A percentile compares a stretch with the other conserved stretches of the same genome.
Evolutionary conservation across 2,888 invertebrate genomes (phyloP).

Genomic region (Harpagoxenus sublaevis): DNA sequence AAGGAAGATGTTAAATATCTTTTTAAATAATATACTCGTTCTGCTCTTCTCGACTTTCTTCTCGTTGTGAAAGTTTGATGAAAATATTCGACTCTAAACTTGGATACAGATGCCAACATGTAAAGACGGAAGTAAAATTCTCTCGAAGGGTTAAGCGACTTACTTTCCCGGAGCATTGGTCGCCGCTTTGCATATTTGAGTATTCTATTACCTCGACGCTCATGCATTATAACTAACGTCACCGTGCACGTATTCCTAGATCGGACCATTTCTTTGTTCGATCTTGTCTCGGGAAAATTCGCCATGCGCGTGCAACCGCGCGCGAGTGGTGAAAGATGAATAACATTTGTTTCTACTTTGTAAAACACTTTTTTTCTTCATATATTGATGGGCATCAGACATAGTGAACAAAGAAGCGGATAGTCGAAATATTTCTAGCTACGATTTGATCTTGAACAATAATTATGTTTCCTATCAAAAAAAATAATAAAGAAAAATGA

Average conservation of each 20-base stretch:
- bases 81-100: slow-evolving; percentile 30
- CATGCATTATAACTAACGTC: slow-evolving; percentile 68
- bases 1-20: neutral
- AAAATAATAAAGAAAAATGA: neutral
- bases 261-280: slow-evolving; percentile 46
- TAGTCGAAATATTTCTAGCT: neutral
- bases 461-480: neutral
- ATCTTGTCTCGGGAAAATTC: slow-evolving; percentile 27
- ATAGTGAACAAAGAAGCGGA: neutral
- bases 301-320: neutral
- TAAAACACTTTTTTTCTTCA: neutral
- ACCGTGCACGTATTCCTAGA: slow-evolving; percentile 61
- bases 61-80: slow-evolving; percentile 38
- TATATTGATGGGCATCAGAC: neutral
- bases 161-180: slow-evolving; percentile 49
- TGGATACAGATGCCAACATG: slow-evolving; percentile 38
- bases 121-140: slow-evolving; percentile 71
- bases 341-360: neutral
- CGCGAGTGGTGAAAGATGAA: slow-evolving; percentile 4
- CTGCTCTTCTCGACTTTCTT: neutral
- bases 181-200: slow-evolving; percentile 67
- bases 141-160: slow-evolving; percentile 59
- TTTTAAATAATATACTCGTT: neutral
- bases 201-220: slow-evolving; percentile 58
- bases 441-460: neutral